Evolutionary conservation across 2,888 invertebrate species (phyloP), one percentile per base, ranked within the genome.

Genomic region (Melanostoma mellinum): DNA sequence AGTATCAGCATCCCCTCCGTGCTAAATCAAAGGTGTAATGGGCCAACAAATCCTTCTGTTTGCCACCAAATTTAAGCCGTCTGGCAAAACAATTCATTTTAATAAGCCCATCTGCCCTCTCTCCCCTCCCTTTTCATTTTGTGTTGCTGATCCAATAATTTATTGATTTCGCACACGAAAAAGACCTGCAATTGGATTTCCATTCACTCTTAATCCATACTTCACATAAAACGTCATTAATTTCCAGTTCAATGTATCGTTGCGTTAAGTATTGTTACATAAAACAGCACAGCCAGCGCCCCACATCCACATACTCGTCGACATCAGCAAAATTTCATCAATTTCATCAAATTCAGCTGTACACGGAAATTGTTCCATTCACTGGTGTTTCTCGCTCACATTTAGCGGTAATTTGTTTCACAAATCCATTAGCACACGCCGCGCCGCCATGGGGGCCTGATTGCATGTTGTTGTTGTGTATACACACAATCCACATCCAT

Each of bases 371-470:
- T 76, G 72, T 77, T 76, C 81, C 81, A 77, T 77, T 73, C 72
- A 61, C 46, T 52, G 56, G 32, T 6, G 40, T 58, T 56, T 72
- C 77, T 20, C 20, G 61, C 55, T 36, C 67, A 61, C 81, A 68
- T 68, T 82, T 73, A 82, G 61, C 81, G 81, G 73, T 82, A 82
- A 77, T 82, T 82, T 77, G 73, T 82, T 77, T 68, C 73, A 56
- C 56, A 63, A 73, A 77, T 77, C 81, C 77, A 82, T 73, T 82
- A 82, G 72, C 60, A 63, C 61, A 33, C n/a, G 44, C n/a, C 46
- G 60, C 35, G 61, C 61, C 61, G 65, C 60, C 68, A 48, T 65
- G 53, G 80, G n/a, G 60, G 76, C 72, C 68, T 82, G 72, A 69
- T 74, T 68, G 68, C 73, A 73, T 74, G 68, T 74, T 73, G 38